Evolutionary conservation across 2,888 invertebrate genomes (phyloP), one percentile per base, ranked within the genome.

Genomic region (Junonia oenone): DNA sequence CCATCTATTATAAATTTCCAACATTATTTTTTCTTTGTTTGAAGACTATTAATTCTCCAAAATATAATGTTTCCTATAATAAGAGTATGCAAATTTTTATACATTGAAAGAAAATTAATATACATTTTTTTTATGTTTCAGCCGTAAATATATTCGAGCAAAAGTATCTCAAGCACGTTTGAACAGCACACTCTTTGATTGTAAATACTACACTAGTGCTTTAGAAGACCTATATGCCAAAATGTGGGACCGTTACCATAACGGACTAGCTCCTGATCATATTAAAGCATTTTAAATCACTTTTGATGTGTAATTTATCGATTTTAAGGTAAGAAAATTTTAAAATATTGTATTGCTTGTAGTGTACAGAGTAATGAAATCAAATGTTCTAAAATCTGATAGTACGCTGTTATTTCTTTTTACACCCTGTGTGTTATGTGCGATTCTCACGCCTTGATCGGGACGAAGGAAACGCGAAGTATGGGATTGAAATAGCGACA

Each of bases 151-250:
- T 48, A 95, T 97, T 69, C 93, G 97, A 63, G 98, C 96, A 47
- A 98, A 98, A 84, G 98, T 99, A 27, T 98, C 98, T 95, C 92
- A 94, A 65, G 96, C 97, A 0, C 93, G 99, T 55, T 93, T 95
- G 15, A 94, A 95, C 38, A 97, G 96, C 68, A 97, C 98, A 0
- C 90, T 99, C 54, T 99, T 99, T 84, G 95, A 97, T 85, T 97
- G 98, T 76, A 93, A 95, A 77, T 93, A 94, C 72, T 99, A 99
- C 80, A 95, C 97, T 37, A 90, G 92, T 65, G 96, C 97, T 61
- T 92, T 99, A 88, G 99, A 99, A 85, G 91, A 93, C 75, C 90
- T 99, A 15, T 98, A 97, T 82, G 85, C 89, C 51, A 93, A 94
- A 75, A 99, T 99, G 97, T 99, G 98, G 98, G 93, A 94, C 27